phyloP scores from a whole-genome alignment of 2,113 vertebrate genomes.

The Apaloderma vittatum region DNA sequence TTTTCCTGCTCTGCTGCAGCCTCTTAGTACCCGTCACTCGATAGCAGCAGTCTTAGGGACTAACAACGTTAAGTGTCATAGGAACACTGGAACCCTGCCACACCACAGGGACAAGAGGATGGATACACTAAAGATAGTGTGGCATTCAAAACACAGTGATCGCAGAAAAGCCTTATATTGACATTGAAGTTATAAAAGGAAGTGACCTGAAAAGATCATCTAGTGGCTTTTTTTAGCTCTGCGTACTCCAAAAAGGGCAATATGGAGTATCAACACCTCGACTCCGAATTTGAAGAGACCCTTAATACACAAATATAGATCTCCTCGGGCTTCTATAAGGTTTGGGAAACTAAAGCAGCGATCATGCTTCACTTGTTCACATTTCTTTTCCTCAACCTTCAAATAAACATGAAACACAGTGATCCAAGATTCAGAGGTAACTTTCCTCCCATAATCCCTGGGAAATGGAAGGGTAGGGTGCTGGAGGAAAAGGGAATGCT shows the following conservation, averaged over 20 bases:
- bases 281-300: not conserved
- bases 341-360: not conserved
- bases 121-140: not conserved
- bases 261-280: not conserved
- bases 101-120: not conserved
- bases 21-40: not conserved
- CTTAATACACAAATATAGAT: not conserved
- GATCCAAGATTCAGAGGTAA: not conserved
- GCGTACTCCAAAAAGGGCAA: not conserved
- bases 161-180: not conserved
- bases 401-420: not conserved
- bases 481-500: not conserved
- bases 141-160: not conserved
- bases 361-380: not conserved
- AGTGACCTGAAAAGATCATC: too few relatives aligned
- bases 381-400: not conserved
- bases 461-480: not conserved
- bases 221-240: not conserved
- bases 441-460: not conserved
- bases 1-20: not conserved
- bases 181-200: not conserved
- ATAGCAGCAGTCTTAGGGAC: not conserved
- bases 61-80: not conserved
- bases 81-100: not conserved
- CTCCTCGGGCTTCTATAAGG: not conserved